Evolutionary conservation across 2,888 invertebrate genomes (phyloP).

Genomic region (Pteria penguin): DNA sequence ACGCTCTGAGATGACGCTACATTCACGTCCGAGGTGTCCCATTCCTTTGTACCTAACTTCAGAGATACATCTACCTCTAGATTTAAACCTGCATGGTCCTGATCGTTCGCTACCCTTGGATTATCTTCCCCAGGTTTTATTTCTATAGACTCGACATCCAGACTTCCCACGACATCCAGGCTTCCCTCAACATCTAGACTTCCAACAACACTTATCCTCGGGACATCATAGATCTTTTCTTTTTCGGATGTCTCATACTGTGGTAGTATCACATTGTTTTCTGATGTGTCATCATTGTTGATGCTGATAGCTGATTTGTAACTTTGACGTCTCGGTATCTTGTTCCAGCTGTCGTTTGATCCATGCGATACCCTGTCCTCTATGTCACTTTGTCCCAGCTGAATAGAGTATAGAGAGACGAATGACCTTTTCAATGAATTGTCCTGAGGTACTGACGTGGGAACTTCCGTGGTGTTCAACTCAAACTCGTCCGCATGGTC

Average conservation of each 20-base stretch:
- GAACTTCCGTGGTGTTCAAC: background rate
- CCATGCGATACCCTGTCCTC: background rate
- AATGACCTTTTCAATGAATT: slow-evolving; percentile 1
- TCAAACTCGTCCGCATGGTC: background rate
- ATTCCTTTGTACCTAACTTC: too few species aligned
- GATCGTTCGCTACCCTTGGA: too few species aligned
- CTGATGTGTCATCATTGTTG: background rate
- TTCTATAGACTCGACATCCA: too few species aligned
- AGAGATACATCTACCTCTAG: too few species aligned
- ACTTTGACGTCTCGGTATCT: slow-evolving; percentile 10
- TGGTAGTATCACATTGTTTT: background rate
- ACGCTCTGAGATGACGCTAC: too few species aligned
- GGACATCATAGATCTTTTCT: slow-evolving; percentile 6
- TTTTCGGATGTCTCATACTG: background rate
- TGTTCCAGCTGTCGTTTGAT: background rate
- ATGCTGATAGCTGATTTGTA: slow-evolving; percentile 17
- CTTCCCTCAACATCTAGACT: too few species aligned
- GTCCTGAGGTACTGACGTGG: background rate
- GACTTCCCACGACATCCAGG: too few species aligned
- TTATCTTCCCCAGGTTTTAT: too few species aligned
- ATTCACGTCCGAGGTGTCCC: too few species aligned
- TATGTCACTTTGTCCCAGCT: background rate
- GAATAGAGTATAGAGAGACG: background rate
- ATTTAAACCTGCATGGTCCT: too few species aligned
- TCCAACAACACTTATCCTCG: background rate